Conservation (phyloP, 2,888 invertebrate species). For the Lamellibrachia columna region DNA sequence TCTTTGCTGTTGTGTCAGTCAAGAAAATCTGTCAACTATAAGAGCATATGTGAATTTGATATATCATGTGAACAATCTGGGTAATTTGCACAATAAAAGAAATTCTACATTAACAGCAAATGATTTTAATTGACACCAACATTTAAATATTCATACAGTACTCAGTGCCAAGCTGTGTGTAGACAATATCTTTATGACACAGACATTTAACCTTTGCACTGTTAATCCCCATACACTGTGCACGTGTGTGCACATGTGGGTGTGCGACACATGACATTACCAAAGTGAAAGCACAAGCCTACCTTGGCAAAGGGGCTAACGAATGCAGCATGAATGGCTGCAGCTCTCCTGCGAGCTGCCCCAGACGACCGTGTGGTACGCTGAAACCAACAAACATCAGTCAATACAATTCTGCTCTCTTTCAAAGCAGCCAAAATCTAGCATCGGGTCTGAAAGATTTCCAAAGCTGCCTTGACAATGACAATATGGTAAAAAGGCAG, state of each 20-base stretch:
- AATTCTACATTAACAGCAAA: too few relatives aligned
- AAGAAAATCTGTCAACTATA: not conserved
- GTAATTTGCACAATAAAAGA: too few relatives aligned
- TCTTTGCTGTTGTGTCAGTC: not conserved
- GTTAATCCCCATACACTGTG: too few relatives aligned
- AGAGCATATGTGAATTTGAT: not conserved
- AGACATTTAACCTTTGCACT: too few relatives aligned
- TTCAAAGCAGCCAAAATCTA: not conserved
- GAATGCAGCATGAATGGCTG: not conserved
- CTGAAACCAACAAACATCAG: not conserved
- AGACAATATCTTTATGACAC: too few relatives aligned
- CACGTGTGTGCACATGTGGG: too few relatives aligned
- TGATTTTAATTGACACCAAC: too few relatives aligned
- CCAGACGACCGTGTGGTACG: not conserved
- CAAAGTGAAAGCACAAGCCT: not conserved
- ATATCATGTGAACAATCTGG: not conserved
- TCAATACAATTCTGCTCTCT: not conserved
- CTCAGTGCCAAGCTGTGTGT: too few relatives aligned
- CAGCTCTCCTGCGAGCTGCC: not conserved
- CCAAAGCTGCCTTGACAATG: not conserved
- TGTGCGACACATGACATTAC: not conserved
- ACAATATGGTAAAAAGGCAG: not conserved
- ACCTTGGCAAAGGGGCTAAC: slow-evolving; percentile 4
- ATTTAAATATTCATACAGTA: too few relatives aligned
- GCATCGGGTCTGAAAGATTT: not conserved